Conservation (phyloP, 2,113 vertebrate genomes). For the Pleuronectes platessa region DNA sequence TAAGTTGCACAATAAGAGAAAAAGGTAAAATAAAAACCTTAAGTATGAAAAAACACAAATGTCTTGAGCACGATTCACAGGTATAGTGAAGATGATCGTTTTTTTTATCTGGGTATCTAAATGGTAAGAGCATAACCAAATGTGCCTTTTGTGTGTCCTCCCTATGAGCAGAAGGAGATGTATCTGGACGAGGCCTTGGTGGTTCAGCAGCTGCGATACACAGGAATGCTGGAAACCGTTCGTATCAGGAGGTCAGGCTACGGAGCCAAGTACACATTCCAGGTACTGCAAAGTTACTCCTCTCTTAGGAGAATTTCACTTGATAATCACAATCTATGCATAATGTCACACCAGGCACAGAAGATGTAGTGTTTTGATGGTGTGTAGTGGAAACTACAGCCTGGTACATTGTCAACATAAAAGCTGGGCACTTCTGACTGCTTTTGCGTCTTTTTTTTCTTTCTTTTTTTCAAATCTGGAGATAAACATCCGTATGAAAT, state of each 20-base stretch:
- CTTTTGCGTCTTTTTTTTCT: too few relatives aligned
- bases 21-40: too few relatives aligned
- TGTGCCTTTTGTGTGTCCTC: constrained; percentile 15
- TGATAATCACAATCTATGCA: not conserved
- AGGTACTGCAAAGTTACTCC: constrained; percentile 81
- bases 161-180: constrained; percentile 89
- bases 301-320: not conserved
- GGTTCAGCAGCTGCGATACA: constrained; percentile 95
- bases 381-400: not conserved
- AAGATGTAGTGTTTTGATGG: not conserved
- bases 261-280: constrained; percentile 95
- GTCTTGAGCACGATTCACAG: not conserved
- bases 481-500: not conserved
- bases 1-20: too few relatives aligned
- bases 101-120: not conserved
- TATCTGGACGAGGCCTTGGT: constrained; percentile 92
- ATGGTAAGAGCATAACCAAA: not conserved
- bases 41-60: too few relatives aligned
- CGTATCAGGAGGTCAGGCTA: constrained; percentile 96
- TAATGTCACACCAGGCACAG: not conserved
- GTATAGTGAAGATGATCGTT: too few relatives aligned
- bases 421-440: not conserved
- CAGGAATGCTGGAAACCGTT: constrained; percentile 98
- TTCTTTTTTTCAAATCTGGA: not conserved
- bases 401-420: not conserved